Evolutionary conservation across 2,888 invertebrate species (phyloP).

Genomic region (Hololepta plana): DNA sequence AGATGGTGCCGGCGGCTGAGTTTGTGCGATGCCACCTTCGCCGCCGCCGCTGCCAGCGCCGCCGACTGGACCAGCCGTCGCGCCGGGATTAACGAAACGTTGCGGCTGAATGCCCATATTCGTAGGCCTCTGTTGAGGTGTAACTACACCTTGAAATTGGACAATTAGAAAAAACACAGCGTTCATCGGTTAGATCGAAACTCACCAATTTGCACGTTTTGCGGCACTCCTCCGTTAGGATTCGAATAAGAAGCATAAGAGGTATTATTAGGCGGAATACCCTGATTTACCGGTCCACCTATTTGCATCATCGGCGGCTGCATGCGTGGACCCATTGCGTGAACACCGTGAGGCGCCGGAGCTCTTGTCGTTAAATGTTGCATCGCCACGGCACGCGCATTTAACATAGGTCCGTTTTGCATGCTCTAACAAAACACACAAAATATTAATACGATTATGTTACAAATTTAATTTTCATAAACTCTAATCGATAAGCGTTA

Average conservation of each 20-base stretch:
- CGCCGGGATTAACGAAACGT: slow-evolving; percentile 18
- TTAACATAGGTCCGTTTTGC: slow-evolving; percentile 65
- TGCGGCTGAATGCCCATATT: slow-evolving; percentile 14
- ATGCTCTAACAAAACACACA: slow-evolving; percentile 40
- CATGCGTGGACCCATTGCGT: slow-evolving; percentile 39
- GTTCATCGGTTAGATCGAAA: slow-evolving; percentile 2
- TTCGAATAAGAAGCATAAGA: slow-evolving; percentile 36
- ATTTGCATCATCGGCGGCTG: slow-evolving; percentile 29
- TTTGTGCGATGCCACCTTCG: slow-evolving; percentile 50
- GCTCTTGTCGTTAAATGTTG: slow-evolving; percentile 29
- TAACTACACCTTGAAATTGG: slow-evolving; percentile 27
- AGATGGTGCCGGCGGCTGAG: slow-evolving; percentile 60
- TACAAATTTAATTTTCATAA: too few species aligned
- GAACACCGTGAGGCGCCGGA: slow-evolving; percentile 24
- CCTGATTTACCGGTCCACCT: slow-evolving; percentile 33
- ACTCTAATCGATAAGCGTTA: slow-evolving; percentile 1
- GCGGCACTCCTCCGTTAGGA: slow-evolving; percentile 34
- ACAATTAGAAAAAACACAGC: slow-evolving; percentile 3
- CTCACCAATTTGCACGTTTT: slow-evolving; percentile 24
- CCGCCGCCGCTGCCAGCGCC: slow-evolving; percentile 23
- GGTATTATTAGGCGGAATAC: slow-evolving; percentile 31
- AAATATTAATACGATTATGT: too few species aligned
- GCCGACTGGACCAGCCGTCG: slow-evolving; percentile 27
- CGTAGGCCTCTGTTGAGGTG: slow-evolving; percentile 33
- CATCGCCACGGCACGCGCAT: slow-evolving; percentile 29